These are phyloP conservation scores for Tyrophagus putrescentiae DNA, from an alignment of 1,140 invertebrate genomes.

Conservation along the genomic window DNA sequence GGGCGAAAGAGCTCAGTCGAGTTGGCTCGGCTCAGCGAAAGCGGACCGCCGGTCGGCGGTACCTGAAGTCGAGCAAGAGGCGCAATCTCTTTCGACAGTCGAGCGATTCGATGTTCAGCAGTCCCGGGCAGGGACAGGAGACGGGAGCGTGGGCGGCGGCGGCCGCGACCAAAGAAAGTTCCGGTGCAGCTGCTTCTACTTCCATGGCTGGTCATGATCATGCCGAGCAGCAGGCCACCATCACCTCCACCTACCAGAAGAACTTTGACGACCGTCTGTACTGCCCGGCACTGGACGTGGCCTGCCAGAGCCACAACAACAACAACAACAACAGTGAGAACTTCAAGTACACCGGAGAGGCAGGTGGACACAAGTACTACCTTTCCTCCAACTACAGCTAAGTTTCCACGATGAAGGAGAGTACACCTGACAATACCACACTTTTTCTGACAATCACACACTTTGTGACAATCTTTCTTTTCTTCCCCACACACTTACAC, in stretches of 20 bases:
- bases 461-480: no score
- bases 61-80: background rate
- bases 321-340: background rate
- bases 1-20: background rate
- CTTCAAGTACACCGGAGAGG: constrained; percentile 1
- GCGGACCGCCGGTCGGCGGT: constrained; percentile 8
- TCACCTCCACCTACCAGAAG: constrained; percentile 2
- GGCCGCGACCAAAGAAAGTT: background rate
- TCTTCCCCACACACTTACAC: background rate
- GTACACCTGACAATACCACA: background rate
- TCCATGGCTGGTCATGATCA: no score
- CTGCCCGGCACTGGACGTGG: constrained; percentile 16
- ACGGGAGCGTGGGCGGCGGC: background rate
- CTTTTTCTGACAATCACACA: no score
- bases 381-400: background rate
- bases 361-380: constrained; percentile 17
- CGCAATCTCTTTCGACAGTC: constrained; percentile 16
- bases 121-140: background rate
- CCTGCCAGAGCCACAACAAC: background rate
- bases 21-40: background rate
- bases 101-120: constrained; percentile 10
- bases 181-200: no score
- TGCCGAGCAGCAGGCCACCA: background rate
- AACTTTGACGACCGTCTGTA: constrained; percentile 18
- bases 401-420: background rate